Percentiles rank a stretch among this genome's conserved stretches.
Conservation (phyloP, 1,140 invertebrate genomes). For the Caenorhabditis briggsae region DNA sequence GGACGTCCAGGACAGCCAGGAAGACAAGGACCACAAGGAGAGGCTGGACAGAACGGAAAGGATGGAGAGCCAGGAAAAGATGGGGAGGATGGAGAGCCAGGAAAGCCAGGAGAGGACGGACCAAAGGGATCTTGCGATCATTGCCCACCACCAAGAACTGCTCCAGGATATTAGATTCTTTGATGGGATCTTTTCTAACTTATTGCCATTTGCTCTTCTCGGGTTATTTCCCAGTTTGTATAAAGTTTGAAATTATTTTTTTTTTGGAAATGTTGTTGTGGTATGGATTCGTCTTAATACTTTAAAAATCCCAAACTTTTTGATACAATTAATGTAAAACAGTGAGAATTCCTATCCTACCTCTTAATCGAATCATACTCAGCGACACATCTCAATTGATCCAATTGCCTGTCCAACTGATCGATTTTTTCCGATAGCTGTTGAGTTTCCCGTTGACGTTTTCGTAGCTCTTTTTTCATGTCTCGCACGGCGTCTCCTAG, state of each 20-base stretch:
- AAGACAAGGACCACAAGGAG: slow-evolving; percentile 62
- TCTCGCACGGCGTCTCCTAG: slow-evolving; percentile 71
- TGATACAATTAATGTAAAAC: neutral
- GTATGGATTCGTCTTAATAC: too few species aligned
- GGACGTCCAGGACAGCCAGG: slow-evolving; percentile 53
- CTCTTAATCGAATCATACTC: slow-evolving; percentile 77
- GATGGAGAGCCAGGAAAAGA: slow-evolving; percentile 62
- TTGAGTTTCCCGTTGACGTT: slow-evolving; percentile 66
- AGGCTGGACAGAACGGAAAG: slow-evolving; percentile 59
- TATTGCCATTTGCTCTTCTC: slow-evolving; percentile 23
- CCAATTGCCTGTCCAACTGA: slow-evolving; percentile 70
- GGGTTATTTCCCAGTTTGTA: slow-evolving; percentile 41
- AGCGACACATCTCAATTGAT: slow-evolving; percentile 72
- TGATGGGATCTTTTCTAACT: neutral
- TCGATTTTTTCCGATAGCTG: slow-evolving; percentile 69
- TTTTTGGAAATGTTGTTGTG: too few species aligned
- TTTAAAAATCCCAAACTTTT: neutral
- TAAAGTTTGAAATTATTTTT: neutral
- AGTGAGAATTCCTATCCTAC: slow-evolving; percentile 56
- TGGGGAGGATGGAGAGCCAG: slow-evolving; percentile 61
- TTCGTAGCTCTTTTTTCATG: slow-evolving; percentile 71
- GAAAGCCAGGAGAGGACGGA: slow-evolving; percentile 61
- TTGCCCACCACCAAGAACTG: slow-evolving; percentile 62
- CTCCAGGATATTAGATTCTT: slow-evolving; percentile 62
- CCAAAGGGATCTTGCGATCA: slow-evolving; percentile 64